These are phyloP conservation scores for Philaethria dido DNA, from an alignment of 2,888 invertebrate species.

Conservation along the genomic window DNA sequence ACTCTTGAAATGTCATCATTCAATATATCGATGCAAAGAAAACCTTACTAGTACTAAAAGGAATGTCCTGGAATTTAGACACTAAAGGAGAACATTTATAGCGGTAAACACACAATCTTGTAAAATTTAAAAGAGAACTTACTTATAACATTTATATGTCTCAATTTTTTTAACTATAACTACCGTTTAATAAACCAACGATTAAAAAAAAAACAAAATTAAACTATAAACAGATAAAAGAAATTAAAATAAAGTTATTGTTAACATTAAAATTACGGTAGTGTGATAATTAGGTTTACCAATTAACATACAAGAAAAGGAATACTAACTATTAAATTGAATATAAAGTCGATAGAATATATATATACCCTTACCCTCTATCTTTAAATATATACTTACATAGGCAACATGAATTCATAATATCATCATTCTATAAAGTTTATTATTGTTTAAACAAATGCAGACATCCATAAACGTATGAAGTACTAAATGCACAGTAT, in stretches of 20 bases:
- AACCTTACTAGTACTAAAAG: no score
- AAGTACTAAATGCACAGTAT: slow-evolving; percentile 45
- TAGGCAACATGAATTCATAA: slow-evolving; percentile 16
- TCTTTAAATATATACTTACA: slow-evolving; percentile 1
- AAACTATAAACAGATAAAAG: neutral
- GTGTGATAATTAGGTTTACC: neutral
- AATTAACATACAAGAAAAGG: neutral
- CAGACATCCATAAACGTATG: slow-evolving; percentile 28
- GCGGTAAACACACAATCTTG: no score
- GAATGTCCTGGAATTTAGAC: no score
- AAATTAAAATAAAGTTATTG: neutral
- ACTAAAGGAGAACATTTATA: no score
- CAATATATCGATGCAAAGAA: no score
- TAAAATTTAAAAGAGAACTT: no score
- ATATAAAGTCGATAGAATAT: neutral
- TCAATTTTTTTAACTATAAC: no score
- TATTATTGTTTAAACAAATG: slow-evolving; percentile 21
- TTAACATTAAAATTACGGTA: neutral
- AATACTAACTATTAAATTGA: neutral
- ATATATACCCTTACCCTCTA: neutral
- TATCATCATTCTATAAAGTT: slow-evolving; percentile 8
- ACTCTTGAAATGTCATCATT: no score
- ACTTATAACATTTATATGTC: no score
- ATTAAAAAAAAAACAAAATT: neutral
- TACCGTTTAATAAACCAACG: no score